These are phyloP conservation scores for Crocuta crocuta DNA, from an alignment of 2,113 vertebrate genomes.

Conservation along the genomic window DNA sequence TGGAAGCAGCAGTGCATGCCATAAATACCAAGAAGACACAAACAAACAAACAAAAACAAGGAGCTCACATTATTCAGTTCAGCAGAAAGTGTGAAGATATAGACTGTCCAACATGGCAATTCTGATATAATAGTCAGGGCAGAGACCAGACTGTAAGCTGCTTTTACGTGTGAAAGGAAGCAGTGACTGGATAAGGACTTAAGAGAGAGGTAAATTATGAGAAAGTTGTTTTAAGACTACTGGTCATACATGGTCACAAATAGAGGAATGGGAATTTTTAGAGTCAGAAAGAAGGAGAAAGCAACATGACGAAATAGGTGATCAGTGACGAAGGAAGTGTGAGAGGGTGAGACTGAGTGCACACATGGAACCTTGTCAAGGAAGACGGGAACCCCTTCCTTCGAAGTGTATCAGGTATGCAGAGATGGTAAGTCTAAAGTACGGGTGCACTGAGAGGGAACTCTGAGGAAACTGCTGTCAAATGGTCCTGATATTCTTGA, in stretches of 20 bases:
- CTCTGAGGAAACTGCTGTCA: neutral
- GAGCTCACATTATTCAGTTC: neutral
- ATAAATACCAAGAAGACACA: neutral
- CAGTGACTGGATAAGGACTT: neutral
- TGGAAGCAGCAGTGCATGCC: neutral
- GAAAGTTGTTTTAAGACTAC: neutral
- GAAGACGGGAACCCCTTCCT: too few species aligned
- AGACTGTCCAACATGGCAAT: neutral
- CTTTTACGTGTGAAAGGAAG: neutral
- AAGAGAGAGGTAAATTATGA: neutral
- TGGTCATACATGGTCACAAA: neutral
- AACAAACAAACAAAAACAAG: neutral
- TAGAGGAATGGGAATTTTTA: neutral
- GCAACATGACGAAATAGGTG: neutral
- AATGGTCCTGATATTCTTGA: neutral
- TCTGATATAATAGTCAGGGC: too few species aligned
- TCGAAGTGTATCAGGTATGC: fast-evolving
- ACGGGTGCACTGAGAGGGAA: neutral
- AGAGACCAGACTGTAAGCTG: neutral
- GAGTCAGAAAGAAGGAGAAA: neutral
- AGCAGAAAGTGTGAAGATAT: too few species aligned
- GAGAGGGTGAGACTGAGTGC: neutral
- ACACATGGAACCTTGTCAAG: neutral
- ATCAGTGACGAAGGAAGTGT: neutral
- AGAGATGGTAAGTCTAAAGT: neutral